Percentiles rank a stretch among this genome's conserved stretches.
Evolutionary conservation across 1,140 invertebrate species (phyloP).

Genomic region (Magallana gigas): DNA sequence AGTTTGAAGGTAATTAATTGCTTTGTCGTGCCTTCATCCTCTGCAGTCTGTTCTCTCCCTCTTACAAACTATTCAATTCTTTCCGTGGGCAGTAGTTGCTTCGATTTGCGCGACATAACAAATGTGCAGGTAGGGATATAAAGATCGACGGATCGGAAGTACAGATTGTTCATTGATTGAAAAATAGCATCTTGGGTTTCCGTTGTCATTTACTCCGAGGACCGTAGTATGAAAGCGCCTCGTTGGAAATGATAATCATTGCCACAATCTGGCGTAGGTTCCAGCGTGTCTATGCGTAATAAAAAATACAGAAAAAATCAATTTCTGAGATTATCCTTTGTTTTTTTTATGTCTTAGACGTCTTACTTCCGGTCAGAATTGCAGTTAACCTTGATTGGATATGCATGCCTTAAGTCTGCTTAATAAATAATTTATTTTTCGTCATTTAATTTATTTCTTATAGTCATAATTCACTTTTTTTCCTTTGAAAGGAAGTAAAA

Average conservation of each 20-base stretch:
- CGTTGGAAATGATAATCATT: not conserved
- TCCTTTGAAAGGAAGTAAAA: not conserved
- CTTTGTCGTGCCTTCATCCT: no score
- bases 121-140: not conserved
- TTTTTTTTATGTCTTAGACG: not conserved
- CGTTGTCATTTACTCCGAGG: not conserved
- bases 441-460: not conserved
- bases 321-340: slow-evolving; percentile 13
- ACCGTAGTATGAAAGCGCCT: not conserved
- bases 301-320: not conserved
- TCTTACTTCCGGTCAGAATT: not conserved
- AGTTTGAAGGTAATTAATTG: no score
- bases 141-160: slow-evolving; percentile 1
- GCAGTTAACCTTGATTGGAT: slow-evolving; percentile 6
- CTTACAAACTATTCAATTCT: not conserved
- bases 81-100: not conserved
- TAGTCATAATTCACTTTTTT: not conserved
- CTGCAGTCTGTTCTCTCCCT: no score
- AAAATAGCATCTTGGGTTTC: slow-evolving; percentile 29
- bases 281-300: not conserved
- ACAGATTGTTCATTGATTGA: slow-evolving; percentile 27
- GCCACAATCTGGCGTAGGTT: slow-evolving; percentile 11
- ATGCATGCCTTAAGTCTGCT: not conserved
- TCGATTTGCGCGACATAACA: slow-evolving; percentile 24
- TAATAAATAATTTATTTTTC: not conserved